Base-by-base conservation (phyloP, 2,888 invertebrate genomes). In the Drosophila barbarae region DNA sequence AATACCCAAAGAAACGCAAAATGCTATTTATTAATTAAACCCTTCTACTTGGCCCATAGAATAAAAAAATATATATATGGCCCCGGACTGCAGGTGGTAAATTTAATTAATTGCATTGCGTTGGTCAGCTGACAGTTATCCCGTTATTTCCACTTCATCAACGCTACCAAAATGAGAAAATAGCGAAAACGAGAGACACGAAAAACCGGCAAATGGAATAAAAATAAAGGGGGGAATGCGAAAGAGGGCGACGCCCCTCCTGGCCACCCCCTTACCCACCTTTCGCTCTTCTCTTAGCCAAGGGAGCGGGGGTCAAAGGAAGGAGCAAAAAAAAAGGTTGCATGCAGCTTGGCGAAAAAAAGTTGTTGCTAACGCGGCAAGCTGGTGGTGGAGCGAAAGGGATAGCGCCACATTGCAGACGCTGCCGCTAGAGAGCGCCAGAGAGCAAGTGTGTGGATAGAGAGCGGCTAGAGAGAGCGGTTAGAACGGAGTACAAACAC, bases 281-380 rank as follows among this genome's bases (percentile, higher is more conserved):
- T 26, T 15, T 2, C 34, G 23, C 42, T 44, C 42, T 12, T 35
- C 39, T 53, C 18, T 23, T 28, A 13, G 38, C 12, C 12, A 8
- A 21, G 28, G 32, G 39, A 35, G 13, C 23, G 35, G 23, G 23
- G 18, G 28, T 35, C 15, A 39, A 21, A 21, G 46, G 13, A 50
- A 61, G 60, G 13, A 46, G 10, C n/a, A n/a, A 23, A 49, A 59
- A 59, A 59, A 50, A 56, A 63, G 42, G 60, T 44, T 59, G 69
- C 64, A 70, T 57, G 59, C 71, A 53, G 53, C 64, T 70, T 60
- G 72, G 76, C 68, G 68, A 67, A 79, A 85, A 87, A 87, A 86
- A 77, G 87, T 87, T 87, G 86, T 87, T 87, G 86, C 86, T 87
- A 87, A 87, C 86, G 85, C 78, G 84, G 85, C 79, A 76, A 82